These are phyloP conservation scores for Erethizon dorsatum DNA, from an alignment of 2,797 vertebrate species.

Conservation along the genomic window DNA sequence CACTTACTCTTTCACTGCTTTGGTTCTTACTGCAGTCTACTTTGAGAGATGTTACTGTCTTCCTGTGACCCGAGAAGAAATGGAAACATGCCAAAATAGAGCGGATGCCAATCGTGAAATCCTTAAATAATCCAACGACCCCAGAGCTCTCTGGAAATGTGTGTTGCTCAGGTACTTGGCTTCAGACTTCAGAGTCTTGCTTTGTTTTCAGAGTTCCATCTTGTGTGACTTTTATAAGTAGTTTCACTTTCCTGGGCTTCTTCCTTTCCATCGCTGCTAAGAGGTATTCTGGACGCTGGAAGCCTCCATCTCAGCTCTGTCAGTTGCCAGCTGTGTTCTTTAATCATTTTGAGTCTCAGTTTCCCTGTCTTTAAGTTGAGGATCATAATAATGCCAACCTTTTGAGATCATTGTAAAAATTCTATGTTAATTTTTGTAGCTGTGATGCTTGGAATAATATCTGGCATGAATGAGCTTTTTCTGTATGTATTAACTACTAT, in stretches of 20 bases:
- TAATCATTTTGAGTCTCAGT: background rate
- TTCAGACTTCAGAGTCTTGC: background rate
- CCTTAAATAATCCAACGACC: background rate
- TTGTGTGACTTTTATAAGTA: background rate
- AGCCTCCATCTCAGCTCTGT: background rate
- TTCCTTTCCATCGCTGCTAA: background rate
- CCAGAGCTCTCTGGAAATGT: background rate
- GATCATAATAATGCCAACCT: background rate
- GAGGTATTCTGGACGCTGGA: background rate
- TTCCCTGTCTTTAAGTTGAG: constrained; percentile 12
- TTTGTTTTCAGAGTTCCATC: background rate
- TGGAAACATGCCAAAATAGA: background rate
- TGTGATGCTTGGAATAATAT: background rate
- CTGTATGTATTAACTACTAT: background rate
- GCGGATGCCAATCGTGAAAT: background rate
- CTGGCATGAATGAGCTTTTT: background rate
- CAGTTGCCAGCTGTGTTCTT: background rate
- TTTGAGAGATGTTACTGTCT: background rate
- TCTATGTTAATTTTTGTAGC: background rate
- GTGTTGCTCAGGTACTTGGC: background rate
- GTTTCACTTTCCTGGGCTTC: background rate
- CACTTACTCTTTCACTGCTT: background rate
- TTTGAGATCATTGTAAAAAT: constrained; percentile 8
- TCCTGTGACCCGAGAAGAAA: background rate
- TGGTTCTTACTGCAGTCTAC: background rate